Percentiles rank a stretch among this genome's conserved stretches.
Evolutionary conservation across 2,113 vertebrate species (phyloP).

Genomic region (Gymnarchus niloticus): DNA sequence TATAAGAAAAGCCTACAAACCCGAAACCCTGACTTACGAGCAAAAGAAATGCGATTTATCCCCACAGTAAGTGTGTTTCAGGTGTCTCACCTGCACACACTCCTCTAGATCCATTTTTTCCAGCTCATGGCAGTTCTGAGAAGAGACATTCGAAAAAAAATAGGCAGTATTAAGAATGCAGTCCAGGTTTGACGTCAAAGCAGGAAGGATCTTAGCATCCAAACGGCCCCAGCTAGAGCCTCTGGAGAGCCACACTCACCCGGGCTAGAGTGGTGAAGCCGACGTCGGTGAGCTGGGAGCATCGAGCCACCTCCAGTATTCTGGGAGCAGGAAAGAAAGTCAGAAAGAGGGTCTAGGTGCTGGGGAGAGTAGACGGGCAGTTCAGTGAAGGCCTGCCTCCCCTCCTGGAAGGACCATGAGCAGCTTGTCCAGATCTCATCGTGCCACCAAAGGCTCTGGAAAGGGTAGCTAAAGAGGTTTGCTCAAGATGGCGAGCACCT

Average conservation of each 20-base stretch:
- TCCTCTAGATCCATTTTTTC: conserved; percentile 99
- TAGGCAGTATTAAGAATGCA: not conserved
- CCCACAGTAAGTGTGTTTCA: too few species aligned
- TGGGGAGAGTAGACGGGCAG: not conserved
- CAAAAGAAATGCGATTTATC: not conserved
- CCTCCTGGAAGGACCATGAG: not conserved
- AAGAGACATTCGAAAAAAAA: conserved; percentile 10
- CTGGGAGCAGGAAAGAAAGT: conserved; percentile 55
- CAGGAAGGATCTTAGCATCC: too few species aligned
- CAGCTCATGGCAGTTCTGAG: conserved; percentile 93
- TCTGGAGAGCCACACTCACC: conserved; percentile 61
- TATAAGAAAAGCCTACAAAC: not conserved
- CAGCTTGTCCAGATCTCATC: not conserved
- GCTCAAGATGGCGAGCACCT: not conserved
- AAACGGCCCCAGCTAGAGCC: not conserved
- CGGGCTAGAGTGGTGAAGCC: conserved; percentile 93
- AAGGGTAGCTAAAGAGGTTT: not conserved
- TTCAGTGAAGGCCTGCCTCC: not conserved
- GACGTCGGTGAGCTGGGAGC: conserved; percentile 94
- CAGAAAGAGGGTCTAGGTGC: not conserved
- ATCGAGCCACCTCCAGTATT: conserved; percentile 95
- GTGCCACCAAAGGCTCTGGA: not conserved
- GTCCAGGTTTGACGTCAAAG: not conserved
- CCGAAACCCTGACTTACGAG: not conserved
- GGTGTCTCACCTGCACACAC: conserved; percentile 83